Evolutionary conservation across 2,888 invertebrate species (phyloP), one percentile per base, ranked within the genome.

Genomic region (Spodoptera littoralis): DNA sequence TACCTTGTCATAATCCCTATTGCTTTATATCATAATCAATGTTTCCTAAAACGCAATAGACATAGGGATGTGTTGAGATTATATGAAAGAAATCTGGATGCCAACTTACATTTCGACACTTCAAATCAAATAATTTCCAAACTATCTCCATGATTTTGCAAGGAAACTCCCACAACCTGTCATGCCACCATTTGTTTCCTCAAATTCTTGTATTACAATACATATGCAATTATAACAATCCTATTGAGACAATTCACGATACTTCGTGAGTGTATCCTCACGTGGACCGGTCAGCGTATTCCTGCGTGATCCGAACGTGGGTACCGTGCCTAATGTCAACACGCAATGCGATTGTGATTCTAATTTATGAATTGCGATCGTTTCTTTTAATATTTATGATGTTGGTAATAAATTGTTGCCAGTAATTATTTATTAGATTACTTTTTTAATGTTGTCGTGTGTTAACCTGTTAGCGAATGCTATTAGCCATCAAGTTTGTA

Each of bases 261-360:
- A 65, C 48, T 58, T 79, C 78, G 80, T 83, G 80, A 74, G 71
- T 51, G 65, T 61, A 66, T 63, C 69, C 58, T 80, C 80, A 78
- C 80, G 80, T 83, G 72, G 63, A 65, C 77, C 57, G 55, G 42
- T 11, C 42, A 56, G 52, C 53, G 61, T 62, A 60, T 63, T 60
- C 65, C 67, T 67, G 69, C 70, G 65, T 69, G 53, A 52, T 49
- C 54, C 13, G 67, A 67, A 65, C 58, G 65, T 71, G 61, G 60
- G 51, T 41, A 71, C 61, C 77, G 66, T 79, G 65, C 54, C 70
- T 70, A 67, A 76, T 73, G 54, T 42, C 47, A 56, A 56, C 73
- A 62, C 51, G 65, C 63, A 52, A 42, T 47, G 0, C 12, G 27
- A 65, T 71, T 66, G 64, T 77, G 24, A 74, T 69, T 60, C 18